Evolutionary conservation across 2,113 vertebrate genomes (phyloP).

Genomic region (Peromyscus maniculatus): DNA sequence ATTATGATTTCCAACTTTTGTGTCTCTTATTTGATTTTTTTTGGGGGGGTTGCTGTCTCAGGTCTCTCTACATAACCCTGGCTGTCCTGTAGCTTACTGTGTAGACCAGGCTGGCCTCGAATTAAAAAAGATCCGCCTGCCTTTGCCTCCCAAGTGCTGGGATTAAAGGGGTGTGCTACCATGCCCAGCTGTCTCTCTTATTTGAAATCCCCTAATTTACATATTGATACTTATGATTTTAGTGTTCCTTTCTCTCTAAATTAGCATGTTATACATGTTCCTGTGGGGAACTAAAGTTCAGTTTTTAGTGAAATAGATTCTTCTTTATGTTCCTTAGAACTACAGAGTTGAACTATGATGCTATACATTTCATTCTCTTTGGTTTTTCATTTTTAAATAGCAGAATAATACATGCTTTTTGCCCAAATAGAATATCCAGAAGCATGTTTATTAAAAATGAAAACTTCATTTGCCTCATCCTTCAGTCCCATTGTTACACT

Average conservation of each 20-base stretch:
- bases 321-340: constrained; percentile 23
- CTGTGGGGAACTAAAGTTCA: constrained; percentile 12
- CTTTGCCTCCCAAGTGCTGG: background rate
- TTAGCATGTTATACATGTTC: constrained; percentile 25
- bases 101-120: background rate
- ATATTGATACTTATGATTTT: constrained; percentile 13
- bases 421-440: background rate
- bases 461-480: constrained; percentile 10
- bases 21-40: constrained; percentile 49
- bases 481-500: background rate
- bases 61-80: background rate
- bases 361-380: constrained; percentile 41
- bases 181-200: constrained; percentile 2
- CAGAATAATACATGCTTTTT: constrained; percentile 27
- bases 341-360: constrained; percentile 47
- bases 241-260: constrained; percentile 58
- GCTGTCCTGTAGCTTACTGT: background rate
- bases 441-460: background rate
- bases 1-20: constrained; percentile 73
- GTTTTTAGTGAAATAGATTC: background rate
- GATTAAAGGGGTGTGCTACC: background rate
- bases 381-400: constrained; percentile 46
- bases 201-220: constrained; percentile 37
- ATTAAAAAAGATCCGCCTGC: background rate
- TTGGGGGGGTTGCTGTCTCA: background rate